Conservation (phyloP, 2,888 invertebrate species). For the Lasioglossum calceatum region DNA sequence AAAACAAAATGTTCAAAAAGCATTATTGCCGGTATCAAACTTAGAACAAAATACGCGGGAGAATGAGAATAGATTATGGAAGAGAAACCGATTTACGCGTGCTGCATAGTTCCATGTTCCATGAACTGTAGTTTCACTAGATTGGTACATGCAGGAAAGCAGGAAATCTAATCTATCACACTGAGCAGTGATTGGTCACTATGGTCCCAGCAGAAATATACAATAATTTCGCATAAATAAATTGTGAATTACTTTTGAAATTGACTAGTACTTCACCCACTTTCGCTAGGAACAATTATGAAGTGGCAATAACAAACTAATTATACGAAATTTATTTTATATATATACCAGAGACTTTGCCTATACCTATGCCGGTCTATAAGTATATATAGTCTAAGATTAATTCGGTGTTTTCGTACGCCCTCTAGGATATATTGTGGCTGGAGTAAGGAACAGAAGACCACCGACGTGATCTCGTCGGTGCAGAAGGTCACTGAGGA, state of each 20-base stretch:
- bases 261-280: background rate
- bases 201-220: background rate
- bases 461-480: no score
- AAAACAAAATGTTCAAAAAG: constrained; percentile 24
- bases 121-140: constrained; percentile 29
- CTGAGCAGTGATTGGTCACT: background rate
- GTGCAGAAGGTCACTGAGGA: no score
- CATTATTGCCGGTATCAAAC: constrained; percentile 35
- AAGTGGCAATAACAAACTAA: background rate
- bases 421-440: no score
- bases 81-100: constrained; percentile 23
- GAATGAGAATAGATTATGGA: constrained; percentile 66
- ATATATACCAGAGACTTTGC: no score
- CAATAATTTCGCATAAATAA: background rate
- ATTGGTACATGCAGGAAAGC: background rate
- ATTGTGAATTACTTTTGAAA: background rate
- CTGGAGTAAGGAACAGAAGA: no score
- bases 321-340: no score
- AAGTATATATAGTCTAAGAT: no score
- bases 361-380: no score
- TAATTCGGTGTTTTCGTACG: no score
- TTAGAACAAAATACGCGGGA: constrained; percentile 75
- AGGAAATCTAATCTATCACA: background rate
- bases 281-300: background rate
- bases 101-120: constrained; percentile 7